Percentiles rank a stretch among this genome's conserved stretches.
phyloP scores from a whole-genome alignment of 2,797 vertebrate genomes.

The Ara ararauna region DNA sequence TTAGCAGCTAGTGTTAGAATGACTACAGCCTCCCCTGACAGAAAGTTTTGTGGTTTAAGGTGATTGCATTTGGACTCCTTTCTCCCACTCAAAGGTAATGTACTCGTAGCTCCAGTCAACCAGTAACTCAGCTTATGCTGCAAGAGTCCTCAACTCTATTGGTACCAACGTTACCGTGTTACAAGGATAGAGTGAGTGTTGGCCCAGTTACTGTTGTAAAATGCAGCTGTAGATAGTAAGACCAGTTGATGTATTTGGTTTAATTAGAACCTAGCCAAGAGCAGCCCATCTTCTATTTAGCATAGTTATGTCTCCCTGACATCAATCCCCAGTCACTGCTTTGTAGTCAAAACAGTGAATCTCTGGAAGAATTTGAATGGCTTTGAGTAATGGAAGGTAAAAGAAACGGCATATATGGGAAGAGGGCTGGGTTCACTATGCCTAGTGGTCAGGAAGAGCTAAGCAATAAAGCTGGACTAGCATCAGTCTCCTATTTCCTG shows the following conservation, averaged over 20 bases:
- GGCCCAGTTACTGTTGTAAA: not conserved
- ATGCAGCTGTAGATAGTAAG: not conserved
- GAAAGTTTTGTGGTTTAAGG: not conserved
- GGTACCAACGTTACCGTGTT: not conserved
- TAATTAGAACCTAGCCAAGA: rapidly evolving
- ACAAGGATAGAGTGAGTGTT: not conserved
- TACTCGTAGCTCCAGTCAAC: not conserved
- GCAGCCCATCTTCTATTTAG: not conserved
- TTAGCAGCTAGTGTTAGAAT: not conserved
- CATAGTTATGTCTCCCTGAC: not conserved
- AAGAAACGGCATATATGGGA: not conserved
- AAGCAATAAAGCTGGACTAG: not conserved
- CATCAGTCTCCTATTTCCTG: not conserved
- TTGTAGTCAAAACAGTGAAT: not conserved
- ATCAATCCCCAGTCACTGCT: not conserved
- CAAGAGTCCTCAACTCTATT: not conserved
- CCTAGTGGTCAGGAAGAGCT: not conserved
- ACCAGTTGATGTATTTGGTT: not conserved
- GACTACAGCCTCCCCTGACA: not conserved
- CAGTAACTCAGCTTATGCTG: not conserved
- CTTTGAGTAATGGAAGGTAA: not conserved
- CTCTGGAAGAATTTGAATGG: not conserved
- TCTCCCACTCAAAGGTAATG: rapidly evolving
- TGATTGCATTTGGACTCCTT: not conserved
- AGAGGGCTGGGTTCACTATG: not conserved